Evolutionary conservation across 30 jellyfish, hydroid and myxozoan genomes (phyloP).

Genomic region (Hydractinia echinata): DNA sequence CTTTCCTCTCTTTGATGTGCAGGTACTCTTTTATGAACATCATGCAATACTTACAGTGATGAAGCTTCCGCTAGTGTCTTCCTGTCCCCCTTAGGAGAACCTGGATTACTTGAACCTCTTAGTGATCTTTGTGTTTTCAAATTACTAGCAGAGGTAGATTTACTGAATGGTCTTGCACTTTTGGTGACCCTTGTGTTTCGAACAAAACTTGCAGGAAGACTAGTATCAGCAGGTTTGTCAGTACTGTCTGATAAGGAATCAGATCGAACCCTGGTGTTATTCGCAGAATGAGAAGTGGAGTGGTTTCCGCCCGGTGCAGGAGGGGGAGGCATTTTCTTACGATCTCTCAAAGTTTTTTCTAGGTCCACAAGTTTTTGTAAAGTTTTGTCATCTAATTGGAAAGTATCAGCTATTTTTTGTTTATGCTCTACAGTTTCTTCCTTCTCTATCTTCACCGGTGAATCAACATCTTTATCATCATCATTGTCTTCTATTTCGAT

Average conservation of each 20-base stretch:
- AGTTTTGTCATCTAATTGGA: conserved; percentile 35
- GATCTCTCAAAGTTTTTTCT: conserved; percentile 68
- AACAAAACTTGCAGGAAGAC: conserved; percentile 58
- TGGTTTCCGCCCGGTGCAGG: conserved; percentile 42
- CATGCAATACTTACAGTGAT: neutral
- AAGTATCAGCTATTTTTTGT: conserved; percentile 22
- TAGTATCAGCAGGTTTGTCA: conserved; percentile 23
- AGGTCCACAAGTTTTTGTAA: conserved; percentile 70
- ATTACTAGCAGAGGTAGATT: conserved; percentile 38
- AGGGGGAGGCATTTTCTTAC: conserved; percentile 91
- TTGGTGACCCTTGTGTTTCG: conserved; percentile 71
- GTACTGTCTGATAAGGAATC: conserved; percentile 67
- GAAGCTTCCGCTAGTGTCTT: conserved; percentile 19
- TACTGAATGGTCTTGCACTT: conserved; percentile 69
- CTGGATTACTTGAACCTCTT: conserved; percentile 39
- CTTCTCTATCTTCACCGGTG: neutral
- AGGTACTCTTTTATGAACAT: too few species aligned
- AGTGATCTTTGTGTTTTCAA: conserved; percentile 28
- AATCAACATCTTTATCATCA: neutral
- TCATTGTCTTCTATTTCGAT: neutral
- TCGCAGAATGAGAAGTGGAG: conserved; percentile 28
- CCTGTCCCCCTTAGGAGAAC: conserved; percentile 48
- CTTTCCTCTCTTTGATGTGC: too few species aligned
- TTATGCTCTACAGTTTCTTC: neutral
- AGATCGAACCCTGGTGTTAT: conserved; percentile 46